Conservation (phyloP, 92 coral and sea anemone species). For the Epizoanthus fatuus region DNA sequence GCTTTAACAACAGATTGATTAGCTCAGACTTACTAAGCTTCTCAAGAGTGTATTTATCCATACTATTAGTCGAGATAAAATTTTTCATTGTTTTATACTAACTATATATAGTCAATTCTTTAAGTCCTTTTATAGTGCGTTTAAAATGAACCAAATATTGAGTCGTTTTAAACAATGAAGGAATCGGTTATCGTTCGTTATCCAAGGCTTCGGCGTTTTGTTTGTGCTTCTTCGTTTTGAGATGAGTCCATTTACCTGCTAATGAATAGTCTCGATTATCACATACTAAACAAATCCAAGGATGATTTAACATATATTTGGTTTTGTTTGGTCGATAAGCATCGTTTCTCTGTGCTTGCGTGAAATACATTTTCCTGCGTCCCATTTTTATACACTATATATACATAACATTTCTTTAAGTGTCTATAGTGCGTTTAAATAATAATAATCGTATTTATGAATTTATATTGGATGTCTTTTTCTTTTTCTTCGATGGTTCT, state of each 20-base stretch:
- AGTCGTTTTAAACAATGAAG: background rate
- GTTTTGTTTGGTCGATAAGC: constrained; percentile 20
- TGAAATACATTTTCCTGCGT: constrained; percentile 2
- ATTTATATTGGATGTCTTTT: too few species aligned
- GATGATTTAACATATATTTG: constrained; percentile 28
- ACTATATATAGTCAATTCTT: background rate
- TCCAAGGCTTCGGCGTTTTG: background rate
- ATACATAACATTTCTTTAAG: too few species aligned
- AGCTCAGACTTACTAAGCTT: constrained; percentile 34
- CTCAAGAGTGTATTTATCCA: constrained; percentile 9
- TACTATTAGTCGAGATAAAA: constrained; percentile 32
- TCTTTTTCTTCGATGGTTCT: too few species aligned
- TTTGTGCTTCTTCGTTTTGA: background rate
- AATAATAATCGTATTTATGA: too few species aligned
- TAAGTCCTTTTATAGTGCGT: constrained; percentile 2
- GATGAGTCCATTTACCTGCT: constrained; percentile 27
- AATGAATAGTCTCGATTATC: constrained; percentile 9
- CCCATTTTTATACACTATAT: too few species aligned
- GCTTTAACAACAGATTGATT: constrained; percentile 16
- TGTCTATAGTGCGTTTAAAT: too few species aligned
- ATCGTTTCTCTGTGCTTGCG: background rate
- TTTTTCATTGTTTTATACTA: background rate
- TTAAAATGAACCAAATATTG: background rate
- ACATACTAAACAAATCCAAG: constrained; percentile 23
- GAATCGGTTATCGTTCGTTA: constrained; percentile 7